Evolutionary conservation across 2,888 invertebrate genomes (phyloP).

Genomic region (Endotricha flammealis): DNA sequence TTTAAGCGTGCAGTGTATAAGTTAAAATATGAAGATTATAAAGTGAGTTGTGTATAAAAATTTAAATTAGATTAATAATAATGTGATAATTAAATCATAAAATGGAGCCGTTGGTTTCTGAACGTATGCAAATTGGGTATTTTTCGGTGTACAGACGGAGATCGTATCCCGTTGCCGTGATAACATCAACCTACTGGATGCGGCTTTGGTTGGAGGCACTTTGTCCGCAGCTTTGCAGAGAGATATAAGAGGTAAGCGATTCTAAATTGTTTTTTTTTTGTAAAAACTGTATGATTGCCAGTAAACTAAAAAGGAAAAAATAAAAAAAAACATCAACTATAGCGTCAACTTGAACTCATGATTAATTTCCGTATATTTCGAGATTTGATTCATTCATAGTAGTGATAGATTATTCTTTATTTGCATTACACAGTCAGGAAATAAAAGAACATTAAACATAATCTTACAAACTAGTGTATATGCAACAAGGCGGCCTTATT

Average conservation of each 20-base stretch:
- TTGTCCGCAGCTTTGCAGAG: slow-evolving; percentile 75
- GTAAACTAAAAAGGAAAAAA: no score
- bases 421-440: no score
- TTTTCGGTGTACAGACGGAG: slow-evolving; percentile 83
- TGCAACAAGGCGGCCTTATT: no score
- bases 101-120: slow-evolving; percentile 20
- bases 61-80: background rate
- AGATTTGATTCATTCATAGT: no score
- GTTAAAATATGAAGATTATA: slow-evolving; percentile 1
- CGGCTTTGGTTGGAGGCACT: slow-evolving; percentile 79
- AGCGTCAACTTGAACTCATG: no score
- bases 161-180: slow-evolving; percentile 91
- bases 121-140: slow-evolving; percentile 28
- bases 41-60: slow-evolving; percentile 15
- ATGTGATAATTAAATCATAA: background rate
- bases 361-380: no score
- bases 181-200: slow-evolving; percentile 88
- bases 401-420: no score
- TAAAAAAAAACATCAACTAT: no score
- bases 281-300: no score
- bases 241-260: slow-evolving; percentile 79
- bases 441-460: no score
- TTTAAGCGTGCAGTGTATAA: slow-evolving; percentile 15
- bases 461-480: no score
- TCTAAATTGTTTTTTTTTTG: no score